A percentile compares a stretch with the other conserved stretches of the same genome.
These are phyloP conservation scores for Dendroctonus ponderosae DNA, from an alignment of 1,140 invertebrate genomes.

Conservation along the genomic window DNA sequence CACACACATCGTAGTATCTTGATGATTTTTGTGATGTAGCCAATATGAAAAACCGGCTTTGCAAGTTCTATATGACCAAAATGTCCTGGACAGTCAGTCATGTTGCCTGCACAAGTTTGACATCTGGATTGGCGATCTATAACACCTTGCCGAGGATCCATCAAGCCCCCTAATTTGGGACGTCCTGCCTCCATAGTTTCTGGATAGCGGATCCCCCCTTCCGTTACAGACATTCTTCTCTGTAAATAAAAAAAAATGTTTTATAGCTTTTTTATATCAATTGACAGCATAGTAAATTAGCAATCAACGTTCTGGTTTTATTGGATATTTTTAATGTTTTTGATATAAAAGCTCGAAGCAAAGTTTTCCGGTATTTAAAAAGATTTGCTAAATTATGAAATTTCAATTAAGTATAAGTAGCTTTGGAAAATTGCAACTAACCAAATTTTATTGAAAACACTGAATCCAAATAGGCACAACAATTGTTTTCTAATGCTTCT, in stretches of 20 bases:
- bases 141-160: constrained; percentile 98
- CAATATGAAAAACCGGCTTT: constrained; percentile 98
- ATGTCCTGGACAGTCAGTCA: constrained; percentile 98
- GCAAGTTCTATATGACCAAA: constrained; percentile 99
- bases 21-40: constrained; percentile 95
- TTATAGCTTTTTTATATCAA: too few species aligned
- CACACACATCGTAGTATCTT: constrained; percentile 97
- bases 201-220: constrained; percentile 93
- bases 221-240: constrained; percentile 96
- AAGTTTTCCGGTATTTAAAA: too few species aligned
- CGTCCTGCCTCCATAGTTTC: constrained; percentile 98
- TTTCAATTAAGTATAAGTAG: too few species aligned
- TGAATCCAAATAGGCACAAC: too few species aligned
- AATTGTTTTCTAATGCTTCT: too few species aligned
- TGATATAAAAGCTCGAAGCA: too few species aligned
- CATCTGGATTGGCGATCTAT: constrained; percentile 92
- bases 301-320: too few species aligned
- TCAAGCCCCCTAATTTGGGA: constrained; percentile 95
- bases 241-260: constrained; percentile 53
- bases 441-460: too few species aligned
- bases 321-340: too few species aligned
- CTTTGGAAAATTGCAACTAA: too few species aligned
- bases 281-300: too few species aligned
- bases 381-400: too few species aligned
- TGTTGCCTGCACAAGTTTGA: constrained; percentile 96